Base-by-base conservation (phyloP, 2,888 invertebrate species). In the Achlya flavicornis region DNA sequence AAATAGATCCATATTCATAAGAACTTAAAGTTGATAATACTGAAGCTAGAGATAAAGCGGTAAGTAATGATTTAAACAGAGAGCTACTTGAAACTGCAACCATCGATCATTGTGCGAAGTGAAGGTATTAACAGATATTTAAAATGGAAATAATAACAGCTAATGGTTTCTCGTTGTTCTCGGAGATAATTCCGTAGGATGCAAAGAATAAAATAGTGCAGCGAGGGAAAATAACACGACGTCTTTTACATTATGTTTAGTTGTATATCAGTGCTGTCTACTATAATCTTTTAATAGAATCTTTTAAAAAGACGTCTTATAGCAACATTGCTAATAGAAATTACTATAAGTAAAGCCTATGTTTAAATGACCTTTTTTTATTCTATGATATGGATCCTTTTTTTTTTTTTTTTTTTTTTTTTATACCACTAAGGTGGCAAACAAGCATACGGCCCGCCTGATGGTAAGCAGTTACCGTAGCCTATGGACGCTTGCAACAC, bases 101-200 rank as follows among this genome's bases (percentile, higher is more conserved):
- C 78, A 90, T 91, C 86, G 80, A 89, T 91, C 90, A 89, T 83
- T 70, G 69, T 63, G 69, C 70, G 66, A 76, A 74, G 76, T 76
- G 79, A 81, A 75, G 71, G 79, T 83, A 79, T 81, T 85, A 84
- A 77, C 77, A 78, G 83, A 81, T 85, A 83, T 83, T 83, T 82
- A 78, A 82, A 86, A 83, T 75, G 77, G 81, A 83, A 80, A 83
- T 78, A 84, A 78, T 80, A 75, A 76, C 65, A 63, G 71, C 66
- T 81, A 83, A 83, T 81, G 72, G 76, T 67, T 77, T 74, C 66
- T 71, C 66, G 63, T 69, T 63, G 60, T 63, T 66, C 62, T 64
- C 33, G 8, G 10, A 19, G 53, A 19, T 53, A 19, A 19, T 14
- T 53, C 11, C 6, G 19, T 53, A 8, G 10, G 12, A 41, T 19